phyloP scores from a whole-genome alignment of 2,797 vertebrate genomes.

The Triplophysa yarkandensis region DNA sequence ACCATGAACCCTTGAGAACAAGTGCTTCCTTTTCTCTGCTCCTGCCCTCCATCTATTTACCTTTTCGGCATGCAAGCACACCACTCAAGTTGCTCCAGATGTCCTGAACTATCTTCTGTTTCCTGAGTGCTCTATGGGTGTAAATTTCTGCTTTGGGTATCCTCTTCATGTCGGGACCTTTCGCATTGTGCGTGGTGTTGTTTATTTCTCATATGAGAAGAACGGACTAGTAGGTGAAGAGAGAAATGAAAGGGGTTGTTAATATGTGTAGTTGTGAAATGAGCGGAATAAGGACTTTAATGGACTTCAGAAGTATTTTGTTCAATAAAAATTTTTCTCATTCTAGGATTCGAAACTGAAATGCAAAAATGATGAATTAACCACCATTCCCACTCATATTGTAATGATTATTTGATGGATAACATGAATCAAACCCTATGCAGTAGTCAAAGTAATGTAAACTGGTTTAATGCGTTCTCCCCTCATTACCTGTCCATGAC shows the following conservation, averaged over 20 bases:
- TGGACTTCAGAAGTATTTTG: not conserved
- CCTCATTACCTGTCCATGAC: slow-evolving; percentile 39
- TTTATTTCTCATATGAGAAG: not conserved
- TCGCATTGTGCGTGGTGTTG: not conserved
- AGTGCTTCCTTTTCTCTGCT: slow-evolving; percentile 30
- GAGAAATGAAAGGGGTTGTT: not conserved
- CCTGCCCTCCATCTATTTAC: not conserved
- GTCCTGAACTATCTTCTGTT: slow-evolving; percentile 3
- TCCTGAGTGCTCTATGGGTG: not conserved
- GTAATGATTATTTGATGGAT: slow-evolving; percentile 42
- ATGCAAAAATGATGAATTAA: slow-evolving; percentile 34
- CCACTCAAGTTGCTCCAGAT: slow-evolving; percentile 5
- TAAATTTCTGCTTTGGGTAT: not conserved
- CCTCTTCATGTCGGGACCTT: not conserved
- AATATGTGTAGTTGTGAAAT: not conserved
- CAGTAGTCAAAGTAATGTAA: slow-evolving; percentile 38
- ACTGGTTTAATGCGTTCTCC: slow-evolving; percentile 42
- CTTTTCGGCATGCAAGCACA: slow-evolving; percentile 17
- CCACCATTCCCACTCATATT: not conserved
- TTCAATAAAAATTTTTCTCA: not conserved
- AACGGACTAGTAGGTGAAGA: not conserved
- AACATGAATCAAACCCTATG: slow-evolving; percentile 39
- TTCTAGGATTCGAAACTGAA: slow-evolving; percentile 4
- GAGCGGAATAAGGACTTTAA: not conserved
- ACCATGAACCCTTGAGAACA: slow-evolving; percentile 53